Conservation (phyloP, 2,797 vertebrate species). For the Tympanoctomys barrerae region DNA sequence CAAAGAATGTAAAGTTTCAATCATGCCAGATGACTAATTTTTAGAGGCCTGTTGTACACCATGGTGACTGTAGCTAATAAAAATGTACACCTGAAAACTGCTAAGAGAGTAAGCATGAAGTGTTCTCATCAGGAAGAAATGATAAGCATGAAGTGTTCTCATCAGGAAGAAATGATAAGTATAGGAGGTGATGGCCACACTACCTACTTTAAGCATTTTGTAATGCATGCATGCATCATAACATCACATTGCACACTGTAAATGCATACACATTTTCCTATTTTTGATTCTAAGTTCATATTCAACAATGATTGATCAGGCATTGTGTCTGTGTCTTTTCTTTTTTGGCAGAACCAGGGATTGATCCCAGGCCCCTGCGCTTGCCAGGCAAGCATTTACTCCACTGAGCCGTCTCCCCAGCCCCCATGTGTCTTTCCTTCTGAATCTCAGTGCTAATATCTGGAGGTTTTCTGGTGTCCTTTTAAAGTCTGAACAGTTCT, state of each 20-base stretch:
- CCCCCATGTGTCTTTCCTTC: neutral
- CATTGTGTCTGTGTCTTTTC: no score
- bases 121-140: neutral
- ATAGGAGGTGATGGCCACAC: neutral
- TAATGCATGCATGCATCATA: neutral
- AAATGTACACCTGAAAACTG: neutral
- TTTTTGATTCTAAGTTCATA: neutral
- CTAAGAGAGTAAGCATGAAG: neutral
- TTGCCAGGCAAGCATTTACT: no score
- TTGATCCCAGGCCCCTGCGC: no score
- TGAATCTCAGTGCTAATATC: neutral
- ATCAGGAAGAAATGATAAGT: neutral
- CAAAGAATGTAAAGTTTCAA: neutral
- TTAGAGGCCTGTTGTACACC: neutral
- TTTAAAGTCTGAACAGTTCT: neutral
- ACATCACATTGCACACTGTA: neutral
- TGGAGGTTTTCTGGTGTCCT: neutral
- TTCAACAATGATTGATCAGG: neutral
- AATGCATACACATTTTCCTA: neutral
- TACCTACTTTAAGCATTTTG: neutral
- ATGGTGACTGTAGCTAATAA: neutral
- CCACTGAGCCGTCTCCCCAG: no score
- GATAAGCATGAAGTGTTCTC: neutral
- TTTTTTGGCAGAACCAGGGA: no score
- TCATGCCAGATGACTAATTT: neutral